Conservation (phyloP, 2,113 vertebrate species). For the Aythya baeri region DNA sequence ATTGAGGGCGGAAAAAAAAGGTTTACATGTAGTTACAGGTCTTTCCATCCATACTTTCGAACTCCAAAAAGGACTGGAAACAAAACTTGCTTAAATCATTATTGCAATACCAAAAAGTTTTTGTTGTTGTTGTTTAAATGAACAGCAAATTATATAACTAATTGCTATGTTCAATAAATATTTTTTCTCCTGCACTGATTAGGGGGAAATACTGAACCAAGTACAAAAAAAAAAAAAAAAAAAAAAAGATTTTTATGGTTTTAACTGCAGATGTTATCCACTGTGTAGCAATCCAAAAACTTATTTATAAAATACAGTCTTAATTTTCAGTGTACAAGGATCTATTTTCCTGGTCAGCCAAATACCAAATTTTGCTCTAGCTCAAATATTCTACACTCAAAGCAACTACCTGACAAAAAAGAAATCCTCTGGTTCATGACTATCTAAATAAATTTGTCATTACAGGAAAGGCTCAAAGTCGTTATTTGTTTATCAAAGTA, state of each 20-base stretch:
- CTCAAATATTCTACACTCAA: slow-evolving; percentile 62
- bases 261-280: slow-evolving; percentile 63
- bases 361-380: slow-evolving; percentile 55
- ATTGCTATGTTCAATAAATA: slow-evolving; percentile 76
- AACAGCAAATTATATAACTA: slow-evolving; percentile 78
- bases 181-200: slow-evolving; percentile 63
- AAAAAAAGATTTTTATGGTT: slow-evolving; percentile 40
- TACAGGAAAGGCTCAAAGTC: slow-evolving; percentile 68
- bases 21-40: slow-evolving; percentile 31
- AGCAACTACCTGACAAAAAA: slow-evolving; percentile 40
- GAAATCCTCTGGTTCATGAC: slow-evolving; percentile 29
- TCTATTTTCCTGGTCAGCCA: slow-evolving; percentile 46
- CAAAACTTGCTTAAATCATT: slow-evolving; percentile 61
- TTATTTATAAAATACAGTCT: slow-evolving; percentile 44
- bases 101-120: slow-evolving; percentile 53
- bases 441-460: slow-evolving; percentile 56
- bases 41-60: slow-evolving; percentile 42
- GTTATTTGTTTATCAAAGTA: slow-evolving; percentile 65
- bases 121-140: not conserved
- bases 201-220: slow-evolving; percentile 51
- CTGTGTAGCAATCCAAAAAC: slow-evolving; percentile 50
- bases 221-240: slow-evolving; percentile 1
- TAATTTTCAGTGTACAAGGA: slow-evolving; percentile 60
- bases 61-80: slow-evolving; percentile 54
- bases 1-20: slow-evolving; percentile 67